Base-by-base conservation (phyloP, 2,888 invertebrate species). In the Phengaris arion region DNA sequence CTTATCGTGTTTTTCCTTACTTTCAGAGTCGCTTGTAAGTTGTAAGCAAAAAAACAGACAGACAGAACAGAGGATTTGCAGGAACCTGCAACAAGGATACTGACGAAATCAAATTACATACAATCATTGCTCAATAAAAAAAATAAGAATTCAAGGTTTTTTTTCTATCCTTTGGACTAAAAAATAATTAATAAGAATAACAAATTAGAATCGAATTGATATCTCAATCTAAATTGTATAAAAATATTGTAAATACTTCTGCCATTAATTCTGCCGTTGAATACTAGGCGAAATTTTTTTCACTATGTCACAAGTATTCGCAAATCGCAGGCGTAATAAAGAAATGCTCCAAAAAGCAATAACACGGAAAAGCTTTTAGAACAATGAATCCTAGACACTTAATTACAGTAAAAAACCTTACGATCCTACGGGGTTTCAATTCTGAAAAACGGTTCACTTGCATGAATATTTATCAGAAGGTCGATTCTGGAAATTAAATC, bases 11-110 rank as follows among this genome's bases (percentile, higher is more conserved):
- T 35, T 57, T 48, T 82, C 57, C 45, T 69, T 70, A 55, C 55
- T 79, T 78, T 75, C 84, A 86, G 87, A 86, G 86, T 75, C 85
- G 85, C 15, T 79, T 86, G 68, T 85, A 74, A 80, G 77, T 79
- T 86, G 68, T 85, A 74, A 80, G 77, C 64, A 45, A 45, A 35
- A 12, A 45, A 64, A 12, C 64, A 45, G 10, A 52, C 10, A 6
- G 35, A 35, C 22, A 22, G 22, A 22, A 22, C 22, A 22, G 22
- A 64, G 64, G 4, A 6, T 55, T 55, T 35, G 15, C 12, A 64
- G 64, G 15, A 64, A 64, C 22, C 12, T 64, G 64, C 64, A 64
- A 64, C 45, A 64, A 35, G 52, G 52, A 52, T 52, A 6, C 15
- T 57, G 57, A 57, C n/a, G 57, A 64, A 64, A 64, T 64, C 35